Evolutionary conservation across 2,888 invertebrate species (phyloP), one percentile per base, ranked within the genome.

Genomic region (Xestoiulus laeticollis): DNA sequence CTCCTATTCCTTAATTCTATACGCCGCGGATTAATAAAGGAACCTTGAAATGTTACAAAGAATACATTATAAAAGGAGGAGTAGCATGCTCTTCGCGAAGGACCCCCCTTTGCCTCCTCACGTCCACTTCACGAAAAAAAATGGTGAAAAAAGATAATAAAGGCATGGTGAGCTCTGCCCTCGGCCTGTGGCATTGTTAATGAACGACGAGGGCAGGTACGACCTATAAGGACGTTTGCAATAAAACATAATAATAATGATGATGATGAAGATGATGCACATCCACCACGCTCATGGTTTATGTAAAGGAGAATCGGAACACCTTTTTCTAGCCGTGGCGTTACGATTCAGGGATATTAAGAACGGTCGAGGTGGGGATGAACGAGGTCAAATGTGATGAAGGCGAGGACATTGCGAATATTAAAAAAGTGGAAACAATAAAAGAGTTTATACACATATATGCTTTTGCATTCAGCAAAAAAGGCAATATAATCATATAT

Each of bases 41-140:
- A 59, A n/a, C 53, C 53, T 59, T 59, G 53, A 59, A 59, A 59
- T n/a, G 53, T 59, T 59, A 59, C 53, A n/a, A n/a, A 59, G 53
- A 59, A 59, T 59, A 59, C 53, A 59, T 59, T 59, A 59, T n/a
- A 59, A 59, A 59, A 59, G 53, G 53, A 59, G 53, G 53, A 59
- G 53, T 59, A 59, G 53, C 53, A 19, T 6, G 53, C n/a, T n/a
- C 53, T n/a, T 59, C n/a, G 53, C 53, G n/a, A 19, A n/a, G 53
- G 53, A 59, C 53, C 53, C 53, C 53, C 53, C 53, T 59, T 59
- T 59, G 53, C 53, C 53, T 59, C 53, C 53, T 59, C 53, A 59
- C 53, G 53, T 59, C 53, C 53, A 59, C 53, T 59, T n/a, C n/a
- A n/a, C 19, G 53, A n/a, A 59, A 59, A 59, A 59, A 59, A 59